A percentile compares a stretch with the other conserved stretches of the same genome.
Evolutionary conservation across 2,113 vertebrate genomes (phyloP).

Genomic region (Crotophaga sulcirostris): DNA sequence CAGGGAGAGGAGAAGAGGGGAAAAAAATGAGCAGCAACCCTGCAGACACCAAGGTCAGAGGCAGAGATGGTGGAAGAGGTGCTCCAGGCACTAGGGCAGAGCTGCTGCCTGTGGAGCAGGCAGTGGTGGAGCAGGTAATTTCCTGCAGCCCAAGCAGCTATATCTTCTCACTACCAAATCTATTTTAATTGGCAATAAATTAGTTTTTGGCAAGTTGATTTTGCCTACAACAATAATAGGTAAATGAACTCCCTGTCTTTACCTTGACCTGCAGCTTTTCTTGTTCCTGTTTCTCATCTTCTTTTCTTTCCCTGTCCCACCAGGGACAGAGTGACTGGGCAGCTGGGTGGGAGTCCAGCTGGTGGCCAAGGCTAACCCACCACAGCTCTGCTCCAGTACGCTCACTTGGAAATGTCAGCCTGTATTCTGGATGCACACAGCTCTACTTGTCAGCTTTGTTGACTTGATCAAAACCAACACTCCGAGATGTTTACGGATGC

Average conservation of each 20-base stretch:
- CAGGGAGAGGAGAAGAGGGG: not conserved
- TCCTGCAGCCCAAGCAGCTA: too few relatives aligned
- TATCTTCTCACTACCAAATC: too few relatives aligned
- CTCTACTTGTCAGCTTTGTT: not conserved
- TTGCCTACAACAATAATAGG: too few relatives aligned
- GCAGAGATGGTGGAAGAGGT: rapidly evolving
- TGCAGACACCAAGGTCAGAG: not conserved
- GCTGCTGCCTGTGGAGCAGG: too few relatives aligned
- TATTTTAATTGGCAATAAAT: too few relatives aligned
- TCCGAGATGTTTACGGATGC: not conserved
- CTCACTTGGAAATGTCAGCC: not conserved
- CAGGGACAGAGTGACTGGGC: not conserved
- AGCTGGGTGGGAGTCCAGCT: not conserved
- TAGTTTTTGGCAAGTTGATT: too few relatives aligned
- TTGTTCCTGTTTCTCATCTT: not conserved
- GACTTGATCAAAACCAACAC: not conserved
- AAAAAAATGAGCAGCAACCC: not conserved
- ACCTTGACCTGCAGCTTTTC: too few relatives aligned
- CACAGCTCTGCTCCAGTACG: not conserved
- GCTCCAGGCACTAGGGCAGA: not conserved
- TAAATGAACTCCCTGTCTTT: too few relatives aligned
- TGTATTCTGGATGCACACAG: not conserved
- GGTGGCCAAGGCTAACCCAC: not conserved
- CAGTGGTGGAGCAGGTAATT: too few relatives aligned
- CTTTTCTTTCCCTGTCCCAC: not conserved